These are phyloP conservation scores for Acleris laterana DNA, from an alignment of 2,888 invertebrate species.

Conservation along the genomic window DNA sequence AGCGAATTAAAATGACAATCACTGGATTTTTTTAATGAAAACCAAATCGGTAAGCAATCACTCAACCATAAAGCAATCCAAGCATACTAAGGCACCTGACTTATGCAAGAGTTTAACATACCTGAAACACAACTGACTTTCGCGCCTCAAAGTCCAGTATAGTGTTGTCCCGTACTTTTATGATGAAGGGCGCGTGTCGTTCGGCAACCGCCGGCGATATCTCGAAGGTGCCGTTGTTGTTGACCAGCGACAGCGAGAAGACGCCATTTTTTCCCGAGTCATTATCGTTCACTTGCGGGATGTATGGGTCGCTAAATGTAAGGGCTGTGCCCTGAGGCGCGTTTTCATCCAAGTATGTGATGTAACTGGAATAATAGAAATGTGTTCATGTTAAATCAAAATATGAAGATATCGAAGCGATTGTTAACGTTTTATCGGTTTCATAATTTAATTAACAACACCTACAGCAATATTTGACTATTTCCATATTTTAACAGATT, in stretches of 20 bases:
- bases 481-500: too few relatives aligned
- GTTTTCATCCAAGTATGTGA: constrained; percentile 91
- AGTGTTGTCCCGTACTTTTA: constrained; percentile 92
- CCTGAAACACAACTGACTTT: constrained; percentile 90
- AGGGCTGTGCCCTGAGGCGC: constrained; percentile 91
- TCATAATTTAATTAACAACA: too few relatives aligned
- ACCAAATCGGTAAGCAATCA: too few relatives aligned
- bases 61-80: too few relatives aligned
- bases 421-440: too few relatives aligned
- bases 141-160: constrained; percentile 93
- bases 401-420: too few relatives aligned
- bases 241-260: constrained; percentile 89
- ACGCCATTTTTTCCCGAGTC: constrained; percentile 93
- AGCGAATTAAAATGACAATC: too few relatives aligned
- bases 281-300: constrained; percentile 89
- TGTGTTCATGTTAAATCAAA: not conserved
- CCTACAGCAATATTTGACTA: too few relatives aligned
- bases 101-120: constrained; percentile 55
- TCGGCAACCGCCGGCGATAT: constrained; percentile 93
- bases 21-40: too few relatives aligned
- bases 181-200: constrained; percentile 90
- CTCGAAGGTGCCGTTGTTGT: constrained; percentile 95
- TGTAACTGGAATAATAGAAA: constrained; percentile 83
- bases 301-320: constrained; percentile 88
- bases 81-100: too few relatives aligned